Base-by-base conservation (phyloP, 2,888 invertebrate species). In the Drosophila borborema region DNA sequence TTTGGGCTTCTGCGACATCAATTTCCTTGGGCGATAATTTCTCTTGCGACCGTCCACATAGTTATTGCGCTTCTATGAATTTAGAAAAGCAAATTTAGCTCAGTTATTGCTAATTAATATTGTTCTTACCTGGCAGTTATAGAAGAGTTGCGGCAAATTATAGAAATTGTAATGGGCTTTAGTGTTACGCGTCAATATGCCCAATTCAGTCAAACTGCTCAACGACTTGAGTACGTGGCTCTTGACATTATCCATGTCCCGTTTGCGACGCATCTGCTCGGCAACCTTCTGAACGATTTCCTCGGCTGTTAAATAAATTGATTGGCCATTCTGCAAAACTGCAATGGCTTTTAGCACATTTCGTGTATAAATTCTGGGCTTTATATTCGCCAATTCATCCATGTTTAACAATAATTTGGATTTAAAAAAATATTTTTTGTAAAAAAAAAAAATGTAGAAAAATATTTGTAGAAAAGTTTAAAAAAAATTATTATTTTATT, bases 221-320 rank as follows among this genome's bases (percentile, higher is more conserved):
- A 59, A 9, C 1, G 59, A 18, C 5, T 48, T 10, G 2, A 59
- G n/a, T 14, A 59, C 46, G 10, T 46, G 20, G 4, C n/a, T 8
- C 12, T 20, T 58, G 12, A 46, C 45, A 1, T 2, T 8, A 1
- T 53, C 10, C 16, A 51, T 2, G 10, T 23, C 23, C 1, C 1
- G 3, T 2, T 5, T 4, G 5, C 18, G 23, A 16, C 28, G 18
- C 45, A 59, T 38, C 28, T 59, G 46, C 36, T 28, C 8, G 0
- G 36, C 36, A n/a, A 59, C 59, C 59, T n/a, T 28, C 23, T 9
- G 16, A 2, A 64, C 16, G 12, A 64, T 41, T 2, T 23, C 20
- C 0, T 58, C 48, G 0, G 5, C 10, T 1, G 10, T 9, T 0
- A 63, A 28, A 31, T 20, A 28, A 12, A 0, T 1, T 0, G 20